Percentiles rank a stretch among this genome's conserved stretches.
Conservation (phyloP, 2,888 invertebrate species). For the Liodrosophila aerea region DNA sequence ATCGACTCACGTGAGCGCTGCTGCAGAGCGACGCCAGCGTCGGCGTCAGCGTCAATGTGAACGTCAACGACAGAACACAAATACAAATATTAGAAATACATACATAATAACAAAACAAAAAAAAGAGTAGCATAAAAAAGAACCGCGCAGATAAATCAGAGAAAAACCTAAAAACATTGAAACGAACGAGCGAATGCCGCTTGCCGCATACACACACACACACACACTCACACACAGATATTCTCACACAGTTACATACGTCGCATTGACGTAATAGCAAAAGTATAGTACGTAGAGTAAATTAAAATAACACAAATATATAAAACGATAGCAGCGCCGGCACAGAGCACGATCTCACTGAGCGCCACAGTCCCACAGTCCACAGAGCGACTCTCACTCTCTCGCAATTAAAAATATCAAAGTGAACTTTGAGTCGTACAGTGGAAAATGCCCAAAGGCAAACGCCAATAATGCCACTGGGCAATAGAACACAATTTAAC, state of each 20-base stretch:
- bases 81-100: slow-evolving; percentile 58
- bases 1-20: slow-evolving; percentile 73
- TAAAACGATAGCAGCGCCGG: slow-evolving; percentile 53
- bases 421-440: slow-evolving; percentile 73
- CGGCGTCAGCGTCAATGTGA: slow-evolving; percentile 1
- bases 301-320: slow-evolving; percentile 74
- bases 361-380: not conserved
- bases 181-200: slow-evolving; percentile 64
- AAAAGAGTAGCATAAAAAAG: slow-evolving; percentile 13
- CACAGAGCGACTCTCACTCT: not conserved
- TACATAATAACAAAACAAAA: slow-evolving; percentile 37
- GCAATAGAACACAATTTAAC: slow-evolving; percentile 16
- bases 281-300: slow-evolving; percentile 62
- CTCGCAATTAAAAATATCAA: slow-evolving; percentile 53
- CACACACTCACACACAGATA: slow-evolving; percentile 20
- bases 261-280: slow-evolving; percentile 75
- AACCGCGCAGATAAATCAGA: slow-evolving; percentile 66
- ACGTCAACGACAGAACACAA: slow-evolving; percentile 21
- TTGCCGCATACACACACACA: slow-evolving; percentile 63
- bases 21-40: slow-evolving; percentile 36
- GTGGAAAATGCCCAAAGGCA: slow-evolving; percentile 74
- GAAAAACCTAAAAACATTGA: slow-evolving; percentile 72
- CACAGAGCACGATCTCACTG: slow-evolving; percentile 6
- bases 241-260: slow-evolving; percentile 27
- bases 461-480: too few species aligned